Base-by-base conservation (phyloP, 2,113 vertebrate species). In the Pterocles burchelli region DNA sequence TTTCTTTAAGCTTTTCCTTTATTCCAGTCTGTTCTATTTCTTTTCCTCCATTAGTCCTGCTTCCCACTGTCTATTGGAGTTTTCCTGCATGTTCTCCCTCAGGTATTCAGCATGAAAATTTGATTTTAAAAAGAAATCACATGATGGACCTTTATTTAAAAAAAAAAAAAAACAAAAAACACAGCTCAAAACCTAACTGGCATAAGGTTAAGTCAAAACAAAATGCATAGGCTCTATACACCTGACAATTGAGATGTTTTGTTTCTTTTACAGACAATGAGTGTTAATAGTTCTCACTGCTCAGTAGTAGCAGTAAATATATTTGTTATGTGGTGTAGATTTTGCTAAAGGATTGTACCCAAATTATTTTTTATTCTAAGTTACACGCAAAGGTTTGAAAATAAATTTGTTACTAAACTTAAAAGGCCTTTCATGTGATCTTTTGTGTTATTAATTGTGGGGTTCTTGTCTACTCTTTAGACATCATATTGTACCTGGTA, bases 61-160 rank as follows among this genome's bases (percentile, higher is more conserved):
- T 91, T 93, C 97, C 96, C 97, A 88, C 89, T 96, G 70, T 96
- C 94, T 97, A 3, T 94, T 96, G 96, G 95, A 97, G 41, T 95
- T 80, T 94, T 98, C 91, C 97, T 98, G 98, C 98, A 98, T 98
- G 97, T 97, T 97, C 89, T 97, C 61, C 97, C 89, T 97, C 95
- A 98, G 98, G 97, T 98, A 97, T 96, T 93, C 82, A 78, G 41
- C 10, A 20, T 93, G 80, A 95, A 83, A 96, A 78, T 29, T 57
- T 89, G 38, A 61, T 89, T 74, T 76, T 74, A 28, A 85, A 96
- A 87, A 88, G 85, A 95, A 93, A 97, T 97, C 97, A 97, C 97
- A 97, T 97, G 94, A 95, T 90, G 67, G 97, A 95, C 93, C 92
- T 97, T 94, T 95, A 52, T 67, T 89, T 71, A 24, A 25, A 54